Evolutionary conservation across 2,888 invertebrate genomes (phyloP), one percentile per base, ranked within the genome.

Genomic region (Rotaria socialis): DNA sequence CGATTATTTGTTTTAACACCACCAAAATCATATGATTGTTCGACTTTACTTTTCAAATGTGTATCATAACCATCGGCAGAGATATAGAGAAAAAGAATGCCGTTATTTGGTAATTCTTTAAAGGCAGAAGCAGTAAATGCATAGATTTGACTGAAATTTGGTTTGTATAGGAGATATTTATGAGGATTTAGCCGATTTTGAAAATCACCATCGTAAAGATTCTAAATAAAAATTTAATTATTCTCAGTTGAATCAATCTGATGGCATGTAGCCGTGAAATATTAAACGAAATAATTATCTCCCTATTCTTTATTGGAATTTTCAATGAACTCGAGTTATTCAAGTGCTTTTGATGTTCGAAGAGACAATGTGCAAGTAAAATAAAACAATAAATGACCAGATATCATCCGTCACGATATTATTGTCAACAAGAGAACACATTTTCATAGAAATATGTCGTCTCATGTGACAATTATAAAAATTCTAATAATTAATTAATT

Each of bases 91-190:
- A 97, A 93, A 89, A 97, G 93, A 85, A 95, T 96, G 84, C 96
- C 96, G 90, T 95, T 95, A 7, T 94, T 94, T 19, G 96, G 95
- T 89, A 97, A 93, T 92, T 97, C 97, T 91, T 96, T 96, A 92
- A 96, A 96, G 27, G 85, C 85, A 2, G 87, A 87, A 55, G 86
- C 74, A 47, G 58, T 35, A 84, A 55, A 97, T 88, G 96, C 95
- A 91, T 96, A 93, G 87, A 97, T 94, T 92, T 97, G 96, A 91
- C 95, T 95, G 89, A 96, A 94, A 85, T 96, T 95, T 87, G 97
- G 97, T 92, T 96, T 96, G 92, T 96, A 97, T 89, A 97, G 93
- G 89, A 97, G 93, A 92, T 96, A 96, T 92, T 97, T 97, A 93
- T 97, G 97, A 75, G 97, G 97, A 92, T 97, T 97, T 92, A 95